phyloP scores from a whole-genome alignment of 2,888 invertebrate genomes.

The Apotomis betuletana region DNA sequence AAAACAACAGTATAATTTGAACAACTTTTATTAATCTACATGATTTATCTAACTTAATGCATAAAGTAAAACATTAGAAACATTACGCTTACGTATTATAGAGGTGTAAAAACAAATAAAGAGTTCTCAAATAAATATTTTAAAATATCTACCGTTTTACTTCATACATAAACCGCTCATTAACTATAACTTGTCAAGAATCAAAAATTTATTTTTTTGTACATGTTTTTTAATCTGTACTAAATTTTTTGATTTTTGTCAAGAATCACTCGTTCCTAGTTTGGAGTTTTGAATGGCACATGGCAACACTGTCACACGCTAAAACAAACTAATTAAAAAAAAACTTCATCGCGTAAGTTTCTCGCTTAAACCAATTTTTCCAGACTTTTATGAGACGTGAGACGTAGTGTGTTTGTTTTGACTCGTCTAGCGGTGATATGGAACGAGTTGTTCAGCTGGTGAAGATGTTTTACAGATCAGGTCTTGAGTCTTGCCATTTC shows the following conservation, averaged over 20 bases:
- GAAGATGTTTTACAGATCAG: not conserved
- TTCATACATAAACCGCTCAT: slow-evolving; percentile 42
- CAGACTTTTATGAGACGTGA: not conserved
- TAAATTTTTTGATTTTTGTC: slow-evolving; percentile 17
- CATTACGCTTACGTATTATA: slow-evolving; percentile 46
- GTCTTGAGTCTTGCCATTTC: not conserved
- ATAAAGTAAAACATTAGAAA: slow-evolving; percentile 65
- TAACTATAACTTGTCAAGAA: slow-evolving; percentile 16
- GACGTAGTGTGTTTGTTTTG: not conserved
- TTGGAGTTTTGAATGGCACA: no score
- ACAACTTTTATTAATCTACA: slow-evolving; percentile 66
- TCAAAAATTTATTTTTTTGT: not conserved
- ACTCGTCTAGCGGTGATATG: no score
- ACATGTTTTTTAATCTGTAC: not conserved
- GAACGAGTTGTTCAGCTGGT: not conserved
- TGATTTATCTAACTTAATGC: slow-evolving; percentile 53
- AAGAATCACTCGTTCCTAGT: not conserved
- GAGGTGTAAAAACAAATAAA: slow-evolving; percentile 45
- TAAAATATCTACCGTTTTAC: slow-evolving; percentile 54
- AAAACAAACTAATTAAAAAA: no score
- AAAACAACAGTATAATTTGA: slow-evolving; percentile 48
- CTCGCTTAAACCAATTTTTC: no score
- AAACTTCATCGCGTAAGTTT: no score
- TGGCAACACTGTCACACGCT: no score
- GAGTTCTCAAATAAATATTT: slow-evolving; percentile 40